Conservation (phyloP, 2,113 vertebrate genomes). For the Lophotis ruficrista region DNA sequence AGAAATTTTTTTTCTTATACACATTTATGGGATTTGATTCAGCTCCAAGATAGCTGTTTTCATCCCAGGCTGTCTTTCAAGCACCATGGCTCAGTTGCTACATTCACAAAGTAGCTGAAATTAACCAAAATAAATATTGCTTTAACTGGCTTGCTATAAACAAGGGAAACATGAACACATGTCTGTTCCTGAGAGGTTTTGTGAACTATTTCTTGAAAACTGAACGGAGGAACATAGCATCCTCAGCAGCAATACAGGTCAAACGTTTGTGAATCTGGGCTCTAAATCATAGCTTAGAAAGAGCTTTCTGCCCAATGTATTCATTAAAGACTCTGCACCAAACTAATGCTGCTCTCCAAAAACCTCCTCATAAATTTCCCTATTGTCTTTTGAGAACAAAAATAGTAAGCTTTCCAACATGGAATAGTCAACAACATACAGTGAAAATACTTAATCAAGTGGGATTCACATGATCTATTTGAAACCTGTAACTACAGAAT, state of each 20-base stretch:
- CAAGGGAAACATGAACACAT: neutral
- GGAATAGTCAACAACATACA: neutral
- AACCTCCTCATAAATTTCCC: neutral
- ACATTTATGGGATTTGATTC: neutral
- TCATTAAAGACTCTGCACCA: neutral
- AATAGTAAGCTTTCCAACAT: neutral
- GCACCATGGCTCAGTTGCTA: neutral
- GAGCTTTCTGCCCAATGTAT: neutral
- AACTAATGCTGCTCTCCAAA: neutral
- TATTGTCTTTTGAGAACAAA: neutral
- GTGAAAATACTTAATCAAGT: neutral
- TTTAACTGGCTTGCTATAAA: neutral
- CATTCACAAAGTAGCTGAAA: neutral
- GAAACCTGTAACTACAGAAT: neutral
- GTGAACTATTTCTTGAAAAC: neutral
- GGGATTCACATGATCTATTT: neutral
- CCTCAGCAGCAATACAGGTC: neutral
- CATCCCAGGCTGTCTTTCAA: neutral
- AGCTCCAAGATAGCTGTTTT: neutral
- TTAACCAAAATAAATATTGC: neutral
- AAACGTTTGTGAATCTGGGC: neutral
- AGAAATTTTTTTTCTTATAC: neutral
- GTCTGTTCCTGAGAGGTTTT: neutral
- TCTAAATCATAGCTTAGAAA: neutral
- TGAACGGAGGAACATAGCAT: neutral